phyloP scores from a whole-genome alignment of 2,888 invertebrate species.

The Amblyteles armatorius region DNA sequence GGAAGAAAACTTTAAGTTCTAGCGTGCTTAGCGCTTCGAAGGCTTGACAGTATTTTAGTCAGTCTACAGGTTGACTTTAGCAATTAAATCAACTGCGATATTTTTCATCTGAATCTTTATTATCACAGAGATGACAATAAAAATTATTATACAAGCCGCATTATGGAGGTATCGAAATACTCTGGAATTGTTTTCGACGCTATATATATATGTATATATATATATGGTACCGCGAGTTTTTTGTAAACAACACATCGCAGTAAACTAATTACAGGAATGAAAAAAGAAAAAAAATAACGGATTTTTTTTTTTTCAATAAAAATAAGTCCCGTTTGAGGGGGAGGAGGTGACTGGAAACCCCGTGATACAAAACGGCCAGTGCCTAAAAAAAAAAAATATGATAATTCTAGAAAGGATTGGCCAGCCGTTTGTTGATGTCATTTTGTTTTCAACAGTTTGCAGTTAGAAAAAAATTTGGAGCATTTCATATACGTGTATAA shows the following conservation, averaged over 20 bases:
- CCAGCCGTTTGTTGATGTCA: constrained; percentile 21
- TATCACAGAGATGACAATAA: constrained; percentile 71
- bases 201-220: neutral
- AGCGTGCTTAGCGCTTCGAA: neutral
- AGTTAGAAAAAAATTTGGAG: constrained; percentile 17
- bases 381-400: neutral
- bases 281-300: constrained; percentile 5
- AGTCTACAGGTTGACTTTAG: neutral
- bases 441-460: neutral
- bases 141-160: constrained; percentile 53
- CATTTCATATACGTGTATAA: neutral
- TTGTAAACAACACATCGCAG: neutral
- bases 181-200: constrained; percentile 22
- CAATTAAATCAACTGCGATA: neutral
- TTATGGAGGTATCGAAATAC: constrained; percentile 17
- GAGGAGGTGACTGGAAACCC: neutral
- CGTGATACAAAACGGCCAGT: neutral
- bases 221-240: neutral
- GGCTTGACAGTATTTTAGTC: neutral
- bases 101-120: constrained; percentile 65
- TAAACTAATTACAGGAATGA: constrained; percentile 17
- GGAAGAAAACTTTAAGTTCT: too few relatives aligned
- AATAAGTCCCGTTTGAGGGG: neutral
- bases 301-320: constrained; percentile 26
- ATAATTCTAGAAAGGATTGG: constrained; percentile 23